Base-by-base conservation (phyloP, 2,797 vertebrate genomes). In the Lithobates sylvaticus region DNA sequence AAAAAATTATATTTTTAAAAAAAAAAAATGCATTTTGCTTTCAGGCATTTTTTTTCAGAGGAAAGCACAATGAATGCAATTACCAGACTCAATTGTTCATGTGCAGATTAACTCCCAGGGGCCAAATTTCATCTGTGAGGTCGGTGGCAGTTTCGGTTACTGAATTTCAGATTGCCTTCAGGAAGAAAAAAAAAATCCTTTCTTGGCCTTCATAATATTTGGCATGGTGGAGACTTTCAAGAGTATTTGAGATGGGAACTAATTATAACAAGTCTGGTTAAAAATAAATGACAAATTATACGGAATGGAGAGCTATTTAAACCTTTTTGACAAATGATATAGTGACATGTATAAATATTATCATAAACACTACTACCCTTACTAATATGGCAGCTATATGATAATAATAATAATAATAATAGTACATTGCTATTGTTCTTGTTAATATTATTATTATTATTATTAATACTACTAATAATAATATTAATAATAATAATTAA, bases 21-120 rank as follows among this genome's bases (percentile, higher is more conserved):
- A 64, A 21, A n/a, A 29, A 10, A 65, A 73, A 47, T 73, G 21
- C 18, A 47, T 88, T 81, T 91, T 89, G 78, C 87, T 91, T 89
- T 80, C 21, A 88, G 89, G 84, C 86, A 88, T 87, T 36, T 91
- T 88, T 89, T 88, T 89, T 88, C 69, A 83, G 80, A 82, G 67
- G 88, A 36, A 69, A 88, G 76, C 87, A 90, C 89, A 91, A 90
- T 89, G 84, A 89, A 85, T 89, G 88, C 86, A 88, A 89, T 91
- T 90, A 89, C 83, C 84, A 88, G 89, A 76, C 71, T 85, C 89
- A 85, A 90, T 90, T 92, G 89, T 90, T 90, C 88, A 87, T 88
- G 89, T 91, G 89, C 86, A 90, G 88, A 91, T 91, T 89, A 12
- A 76, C 88, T 91, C 92, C 89, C 90, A 54, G 50, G 88, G 88